phyloP scores from a whole-genome alignment of 2,888 invertebrate genomes.

The Eilema griseolum region DNA sequence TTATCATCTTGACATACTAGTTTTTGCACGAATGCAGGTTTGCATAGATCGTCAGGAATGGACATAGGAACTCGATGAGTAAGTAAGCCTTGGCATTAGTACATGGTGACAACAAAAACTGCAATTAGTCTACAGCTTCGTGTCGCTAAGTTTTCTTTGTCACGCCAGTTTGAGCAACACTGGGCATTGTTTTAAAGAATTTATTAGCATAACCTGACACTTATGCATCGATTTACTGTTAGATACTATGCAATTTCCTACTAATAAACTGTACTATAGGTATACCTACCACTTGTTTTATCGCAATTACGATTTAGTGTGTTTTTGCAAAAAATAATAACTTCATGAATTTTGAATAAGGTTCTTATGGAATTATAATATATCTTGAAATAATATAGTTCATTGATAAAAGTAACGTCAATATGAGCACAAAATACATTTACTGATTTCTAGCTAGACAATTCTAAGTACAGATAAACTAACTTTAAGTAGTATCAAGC shows the following conservation, averaged over 20 bases:
- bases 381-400: neutral
- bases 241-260: conserved; percentile 45
- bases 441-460: neutral
- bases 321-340: neutral
- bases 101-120: conserved; percentile 77
- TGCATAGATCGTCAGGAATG: conserved; percentile 79
- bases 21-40: conserved; percentile 76
- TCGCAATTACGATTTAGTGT: neutral
- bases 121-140: conserved; percentile 79
- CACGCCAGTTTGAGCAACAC: conserved; percentile 71
- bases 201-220: conserved; percentile 73
- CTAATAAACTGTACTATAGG: conserved; percentile 6
- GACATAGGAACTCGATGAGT: conserved; percentile 83
- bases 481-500: neutral
- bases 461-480: neutral
- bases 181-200: conserved; percentile 82
- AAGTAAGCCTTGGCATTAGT: conserved; percentile 84
- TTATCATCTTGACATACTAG: conserved; percentile 71
- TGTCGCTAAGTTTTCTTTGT: conserved; percentile 81
- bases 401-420: neutral
- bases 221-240: conserved; percentile 55
- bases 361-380: neutral
- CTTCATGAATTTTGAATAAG: neutral
- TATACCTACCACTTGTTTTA: neutral
- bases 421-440: neutral